phyloP scores from a whole-genome alignment of 2,888 invertebrate genomes.

The Pandemis cinnamomeana region DNA sequence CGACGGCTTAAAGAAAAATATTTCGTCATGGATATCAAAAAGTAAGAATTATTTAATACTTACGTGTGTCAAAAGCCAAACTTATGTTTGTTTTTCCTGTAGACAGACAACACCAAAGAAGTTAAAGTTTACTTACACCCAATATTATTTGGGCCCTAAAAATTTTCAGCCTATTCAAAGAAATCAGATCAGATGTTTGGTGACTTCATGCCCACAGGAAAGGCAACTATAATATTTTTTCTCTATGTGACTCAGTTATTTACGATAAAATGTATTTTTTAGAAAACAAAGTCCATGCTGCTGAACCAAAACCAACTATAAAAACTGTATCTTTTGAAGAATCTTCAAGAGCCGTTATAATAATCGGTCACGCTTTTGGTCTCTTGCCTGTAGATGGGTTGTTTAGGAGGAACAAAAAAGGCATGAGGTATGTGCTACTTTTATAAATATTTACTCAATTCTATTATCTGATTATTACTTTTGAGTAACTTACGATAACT shows the following conservation, averaged over 20 bases:
- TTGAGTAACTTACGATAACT: no score
- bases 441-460: conserved; percentile 2
- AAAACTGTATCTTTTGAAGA: conserved; percentile 61
- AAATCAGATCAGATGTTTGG: no score
- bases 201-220: no score
- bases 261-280: not conserved
- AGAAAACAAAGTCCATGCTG: conserved; percentile 67
- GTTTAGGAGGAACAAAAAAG: conserved; percentile 53
- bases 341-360: conserved; percentile 60
- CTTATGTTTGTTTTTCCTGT: no score
- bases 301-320: conserved; percentile 49
- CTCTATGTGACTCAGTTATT: not conserved
- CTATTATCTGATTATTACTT: no score
- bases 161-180: no score
- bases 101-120: no score
- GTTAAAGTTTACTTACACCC: no score
- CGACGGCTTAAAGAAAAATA: conserved; percentile 50
- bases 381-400: conserved; percentile 68
- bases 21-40: conserved; percentile 62
- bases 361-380: conserved; percentile 70
- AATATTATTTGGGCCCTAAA: no score
- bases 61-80: not conserved
- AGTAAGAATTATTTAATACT: conserved; percentile 54
- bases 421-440: conserved; percentile 58
- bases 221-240: no score